Percentiles rank a stretch among this genome's conserved stretches.
Evolutionary conservation across 2,888 invertebrate genomes (phyloP).

Genomic region (Empis stercorea): DNA sequence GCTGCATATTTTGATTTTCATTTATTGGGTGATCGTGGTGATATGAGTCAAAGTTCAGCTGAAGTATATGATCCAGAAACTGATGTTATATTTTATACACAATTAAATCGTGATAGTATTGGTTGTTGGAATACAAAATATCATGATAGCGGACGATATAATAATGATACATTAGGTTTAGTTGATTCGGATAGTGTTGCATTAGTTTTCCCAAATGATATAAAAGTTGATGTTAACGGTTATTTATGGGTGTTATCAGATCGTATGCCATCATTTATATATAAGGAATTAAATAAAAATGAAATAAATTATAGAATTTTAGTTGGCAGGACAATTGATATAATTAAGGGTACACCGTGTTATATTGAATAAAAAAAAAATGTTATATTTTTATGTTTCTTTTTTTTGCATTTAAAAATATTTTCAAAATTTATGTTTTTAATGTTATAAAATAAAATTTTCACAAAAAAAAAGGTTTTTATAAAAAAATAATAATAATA

Average conservation of each 20-base stretch:
- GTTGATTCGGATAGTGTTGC: constrained; percentile 53
- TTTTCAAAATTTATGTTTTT: too few relatives aligned
- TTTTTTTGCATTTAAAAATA: too few relatives aligned
- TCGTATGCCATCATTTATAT: constrained; percentile 59
- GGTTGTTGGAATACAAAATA: constrained; percentile 62
- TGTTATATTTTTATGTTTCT: too few relatives aligned
- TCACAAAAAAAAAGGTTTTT: neutral
- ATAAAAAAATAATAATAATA: too few relatives aligned
- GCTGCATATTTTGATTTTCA: constrained; percentile 59
- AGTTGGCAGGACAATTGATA: constrained; percentile 28
- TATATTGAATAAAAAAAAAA: constrained; percentile 16
- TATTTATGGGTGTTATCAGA: constrained; percentile 66
- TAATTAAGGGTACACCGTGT: constrained; percentile 34
- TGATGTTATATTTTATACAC: constrained; percentile 64
- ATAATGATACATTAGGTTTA: constrained; percentile 50
- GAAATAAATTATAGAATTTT: constrained; percentile 50
- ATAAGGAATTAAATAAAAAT: constrained; percentile 48
- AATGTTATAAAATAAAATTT: too few relatives aligned
- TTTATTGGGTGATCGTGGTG: constrained; percentile 58
- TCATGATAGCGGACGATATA: constrained; percentile 43
- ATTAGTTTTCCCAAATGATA: constrained; percentile 64
- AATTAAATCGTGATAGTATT: constrained; percentile 62
- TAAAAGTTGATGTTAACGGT: constrained; percentile 52
- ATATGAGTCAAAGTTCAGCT: constrained; percentile 58
- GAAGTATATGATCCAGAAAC: constrained; percentile 56